Evolutionary conservation across 2,888 invertebrate genomes (phyloP), one percentile per base, ranked within the genome.

Genomic region (Xanthia togata): DNA sequence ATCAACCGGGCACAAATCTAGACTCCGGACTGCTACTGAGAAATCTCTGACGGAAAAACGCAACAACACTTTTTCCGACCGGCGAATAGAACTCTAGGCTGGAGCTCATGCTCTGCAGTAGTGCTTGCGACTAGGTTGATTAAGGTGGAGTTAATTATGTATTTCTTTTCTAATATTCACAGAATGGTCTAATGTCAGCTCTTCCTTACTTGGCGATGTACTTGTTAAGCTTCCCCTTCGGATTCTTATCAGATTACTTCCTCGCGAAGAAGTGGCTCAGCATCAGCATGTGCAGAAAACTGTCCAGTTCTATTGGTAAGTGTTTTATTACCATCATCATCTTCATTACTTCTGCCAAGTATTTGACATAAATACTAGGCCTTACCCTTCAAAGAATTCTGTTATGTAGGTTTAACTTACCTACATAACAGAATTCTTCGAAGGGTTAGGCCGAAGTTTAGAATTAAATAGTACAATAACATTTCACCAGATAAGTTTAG

Each of bases 181-280:
- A 97, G 97, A 98, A 98, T 89, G 98, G 98, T 0, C 87, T 97
- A 3, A 94, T 98, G 75, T 98, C 98, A 17, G 97, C 98, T 0
- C 91, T 98, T 12, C 98, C 98, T 0, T 98, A 98, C 90, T 92
- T 98, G 50, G 97, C 97, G 0, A 98, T 98, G 94, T 98, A 98
- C 96, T 57, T 98, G 12, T 91, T 98, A 72, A 86, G 95, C 59
- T 95, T 96, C 63, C 95, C 95, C 0, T 87, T 94, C 31, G 95
- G 95, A 4, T 93, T 92, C 84, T 11, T 92, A 0, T 97, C 98
- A 0, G 98, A 98, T 90, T 96, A 94, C 72, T 89, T 97, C 0
- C 94, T 97, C 4, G 97, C 94, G 73, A 97, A 94, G 76, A 94
- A 97, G 31, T 93, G 97, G 87, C 81, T 97, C 5, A 96, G 96